phyloP scores from a whole-genome alignment of 2,797 vertebrate species.

The Notolepis coatsorum region DNA sequence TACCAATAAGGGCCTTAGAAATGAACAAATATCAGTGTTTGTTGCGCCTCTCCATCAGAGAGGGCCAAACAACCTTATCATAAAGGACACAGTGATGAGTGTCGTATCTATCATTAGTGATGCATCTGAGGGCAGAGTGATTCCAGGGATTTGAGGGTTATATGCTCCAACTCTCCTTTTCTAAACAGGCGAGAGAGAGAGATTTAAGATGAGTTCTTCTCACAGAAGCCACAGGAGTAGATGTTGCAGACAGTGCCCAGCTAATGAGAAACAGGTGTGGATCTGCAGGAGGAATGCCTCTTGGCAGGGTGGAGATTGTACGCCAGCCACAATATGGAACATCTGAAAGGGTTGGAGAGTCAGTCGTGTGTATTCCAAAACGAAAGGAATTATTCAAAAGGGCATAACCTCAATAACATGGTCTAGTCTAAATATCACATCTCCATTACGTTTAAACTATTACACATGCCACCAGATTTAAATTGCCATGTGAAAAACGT shows the following conservation, averaged over 20 bases:
- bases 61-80: too few relatives aligned
- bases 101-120: too few relatives aligned
- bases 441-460: not conserved
- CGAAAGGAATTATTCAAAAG: conserved; percentile 38
- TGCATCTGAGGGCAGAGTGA: too few relatives aligned
- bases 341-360: conserved; percentile 54
- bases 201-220: conserved; percentile 32
- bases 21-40: too few relatives aligned
- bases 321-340: conserved; percentile 43
- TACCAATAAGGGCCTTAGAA: too few relatives aligned
- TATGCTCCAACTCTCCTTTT: conserved; percentile 20
- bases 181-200: conserved; percentile 39
- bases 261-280: conserved; percentile 63
- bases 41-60: too few relatives aligned
- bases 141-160: too few relatives aligned
- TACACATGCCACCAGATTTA: conserved; percentile 13
- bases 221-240: conserved; percentile 39
- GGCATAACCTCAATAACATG: conserved; percentile 25
- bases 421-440: conserved; percentile 20
- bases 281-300: conserved; percentile 7
- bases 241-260: conserved; percentile 37
- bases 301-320: conserved; percentile 58
- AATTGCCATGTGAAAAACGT: conserved; percentile 5
- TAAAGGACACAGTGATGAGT: too few relatives aligned
- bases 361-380: conserved; percentile 39